Evolutionary conservation across 2,113 vertebrate species (phyloP).

Genomic region (Edolisoma coerulescens): DNA sequence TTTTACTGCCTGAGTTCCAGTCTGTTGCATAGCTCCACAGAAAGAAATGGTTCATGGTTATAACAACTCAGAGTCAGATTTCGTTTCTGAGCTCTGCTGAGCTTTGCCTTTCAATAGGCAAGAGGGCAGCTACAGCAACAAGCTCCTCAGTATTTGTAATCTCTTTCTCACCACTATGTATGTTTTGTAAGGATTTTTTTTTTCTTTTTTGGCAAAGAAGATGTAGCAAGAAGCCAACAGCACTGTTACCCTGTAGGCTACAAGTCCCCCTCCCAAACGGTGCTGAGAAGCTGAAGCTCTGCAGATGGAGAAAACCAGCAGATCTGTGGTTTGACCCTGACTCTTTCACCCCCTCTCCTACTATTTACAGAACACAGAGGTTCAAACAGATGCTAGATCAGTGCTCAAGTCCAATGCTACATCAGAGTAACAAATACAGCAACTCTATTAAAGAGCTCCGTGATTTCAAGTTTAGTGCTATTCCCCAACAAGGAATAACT

Average conservation of each 20-base stretch:
- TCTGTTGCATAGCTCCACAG: constrained; percentile 1
- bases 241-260: not conserved
- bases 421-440: not conserved
- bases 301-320: not conserved
- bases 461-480: not conserved
- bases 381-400: not conserved
- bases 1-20: constrained; percentile 38
- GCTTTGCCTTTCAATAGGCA: not conserved
- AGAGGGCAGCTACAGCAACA: not conserved
- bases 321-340: not conserved
- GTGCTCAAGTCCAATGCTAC: not conserved
- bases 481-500: not conserved
- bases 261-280: not conserved
- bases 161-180: not conserved
- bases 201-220: not conserved
- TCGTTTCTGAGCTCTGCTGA: not conserved
- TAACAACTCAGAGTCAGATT: constrained; percentile 31
- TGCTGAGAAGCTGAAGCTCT: not conserved
- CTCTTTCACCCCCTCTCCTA: not conserved
- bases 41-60: constrained; percentile 33
- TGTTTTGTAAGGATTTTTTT: not conserved
- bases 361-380: not conserved
- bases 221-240: not conserved
- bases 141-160: not conserved
- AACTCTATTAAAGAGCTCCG: not conserved